Percentiles rank a stretch among this genome's conserved stretches.
Evolutionary conservation across 2,113 vertebrate genomes (phyloP).

Genomic region (Zootoca vivipara): DNA sequence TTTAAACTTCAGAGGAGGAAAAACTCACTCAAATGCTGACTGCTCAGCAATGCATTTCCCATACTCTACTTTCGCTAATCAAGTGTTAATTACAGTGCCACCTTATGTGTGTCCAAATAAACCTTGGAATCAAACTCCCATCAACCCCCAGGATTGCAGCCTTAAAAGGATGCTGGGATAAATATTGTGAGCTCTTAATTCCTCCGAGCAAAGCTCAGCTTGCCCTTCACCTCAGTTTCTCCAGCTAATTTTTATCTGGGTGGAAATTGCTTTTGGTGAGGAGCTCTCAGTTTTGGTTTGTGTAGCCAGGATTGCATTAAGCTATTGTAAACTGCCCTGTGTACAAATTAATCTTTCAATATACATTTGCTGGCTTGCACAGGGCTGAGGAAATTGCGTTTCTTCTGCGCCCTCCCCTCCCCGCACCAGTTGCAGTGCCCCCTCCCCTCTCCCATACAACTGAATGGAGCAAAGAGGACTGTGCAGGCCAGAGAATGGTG

Average conservation of each 20-base stretch:
- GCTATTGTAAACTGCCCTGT: neutral
- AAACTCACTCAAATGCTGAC: neutral
- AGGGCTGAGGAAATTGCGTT: neutral
- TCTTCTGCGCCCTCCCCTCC: neutral
- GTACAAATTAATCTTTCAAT: neutral
- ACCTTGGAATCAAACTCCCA: neutral
- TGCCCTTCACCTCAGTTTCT: neutral
- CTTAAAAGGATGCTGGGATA: neutral
- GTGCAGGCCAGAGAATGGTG: neutral
- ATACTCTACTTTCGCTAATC: neutral
- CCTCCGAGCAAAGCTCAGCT: neutral
- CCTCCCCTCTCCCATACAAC: accelerated
- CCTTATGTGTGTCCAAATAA: neutral
- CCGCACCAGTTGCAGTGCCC: neutral
- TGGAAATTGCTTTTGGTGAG: neutral
- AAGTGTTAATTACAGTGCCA: too few species aligned
- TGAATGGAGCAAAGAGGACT: neutral
- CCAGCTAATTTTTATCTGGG: neutral
- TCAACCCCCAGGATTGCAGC: neutral
- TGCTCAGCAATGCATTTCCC: neutral
- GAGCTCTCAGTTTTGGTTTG: neutral
- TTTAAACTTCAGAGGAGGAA: neutral
- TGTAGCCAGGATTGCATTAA: neutral
- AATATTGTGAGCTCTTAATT: neutral
- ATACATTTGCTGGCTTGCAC: neutral